A percentile compares a stretch with the other conserved stretches of the same genome.
These are phyloP conservation scores for Tamandua tetradactyla DNA, from an alignment of 2,797 vertebrate genomes.

Conservation along the genomic window DNA sequence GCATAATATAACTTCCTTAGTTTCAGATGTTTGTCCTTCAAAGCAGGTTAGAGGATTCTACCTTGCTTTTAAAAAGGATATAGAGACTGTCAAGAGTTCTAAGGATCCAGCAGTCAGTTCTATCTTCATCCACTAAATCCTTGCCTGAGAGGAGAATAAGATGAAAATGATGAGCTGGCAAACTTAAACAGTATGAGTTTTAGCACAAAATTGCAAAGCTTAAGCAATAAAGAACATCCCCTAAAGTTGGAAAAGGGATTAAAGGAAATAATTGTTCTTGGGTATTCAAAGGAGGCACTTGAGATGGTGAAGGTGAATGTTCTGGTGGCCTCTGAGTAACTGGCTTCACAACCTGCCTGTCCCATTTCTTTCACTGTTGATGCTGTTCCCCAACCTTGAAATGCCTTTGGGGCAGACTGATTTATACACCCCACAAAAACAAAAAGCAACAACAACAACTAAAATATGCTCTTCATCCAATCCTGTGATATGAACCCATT, in stretches of 20 bases:
- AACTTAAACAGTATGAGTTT: not conserved
- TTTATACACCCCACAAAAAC: no score
- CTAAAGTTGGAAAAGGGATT: not conserved
- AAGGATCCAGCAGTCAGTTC: not conserved
- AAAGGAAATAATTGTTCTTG: not conserved
- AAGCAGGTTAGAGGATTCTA: not conserved
- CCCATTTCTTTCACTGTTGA: not conserved
- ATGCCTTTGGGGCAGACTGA: not conserved
- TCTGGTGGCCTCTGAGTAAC: not conserved
- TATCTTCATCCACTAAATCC: not conserved
- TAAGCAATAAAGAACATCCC: not conserved
- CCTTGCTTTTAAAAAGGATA: not conserved
- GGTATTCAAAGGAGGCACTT: not conserved
- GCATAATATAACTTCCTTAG: not conserved
- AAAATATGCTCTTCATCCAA: no score
- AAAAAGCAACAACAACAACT: no score
- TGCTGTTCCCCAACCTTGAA: not conserved
- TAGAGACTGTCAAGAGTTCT: not conserved
- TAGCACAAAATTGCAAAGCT: not conserved
- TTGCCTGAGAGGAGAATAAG: not conserved
- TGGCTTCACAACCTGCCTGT: not conserved
- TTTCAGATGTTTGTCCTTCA: slow-evolving; percentile 4
- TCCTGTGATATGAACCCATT: no score
- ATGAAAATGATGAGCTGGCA: not conserved
- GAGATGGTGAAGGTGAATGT: not conserved